These are phyloP conservation scores for Adineta ricciae DNA, from an alignment of 2,888 invertebrate species.

Conservation along the genomic window DNA sequence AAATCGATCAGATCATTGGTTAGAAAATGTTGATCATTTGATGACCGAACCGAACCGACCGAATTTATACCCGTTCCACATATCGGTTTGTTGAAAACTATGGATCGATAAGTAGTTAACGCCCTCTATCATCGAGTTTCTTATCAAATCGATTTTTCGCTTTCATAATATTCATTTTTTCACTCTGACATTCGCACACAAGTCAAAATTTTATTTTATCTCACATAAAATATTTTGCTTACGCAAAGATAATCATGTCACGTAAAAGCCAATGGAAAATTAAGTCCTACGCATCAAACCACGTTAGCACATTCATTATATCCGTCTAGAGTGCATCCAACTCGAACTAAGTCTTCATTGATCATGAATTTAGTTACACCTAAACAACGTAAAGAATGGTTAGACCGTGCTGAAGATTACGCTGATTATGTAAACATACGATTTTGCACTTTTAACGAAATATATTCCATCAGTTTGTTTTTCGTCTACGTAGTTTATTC, in stretches of 20 bases:
- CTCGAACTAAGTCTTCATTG: background rate
- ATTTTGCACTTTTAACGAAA: background rate
- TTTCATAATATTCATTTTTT: background rate
- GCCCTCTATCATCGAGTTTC: background rate
- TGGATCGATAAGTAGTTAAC: background rate
- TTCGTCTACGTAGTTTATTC: constrained; percentile 48
- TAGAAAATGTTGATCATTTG: background rate
- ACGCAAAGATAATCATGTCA: background rate
- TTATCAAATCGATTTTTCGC: background rate
- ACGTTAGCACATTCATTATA: background rate
- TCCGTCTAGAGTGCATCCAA: background rate
- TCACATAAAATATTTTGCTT: background rate
- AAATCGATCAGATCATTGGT: background rate
- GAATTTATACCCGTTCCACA: background rate
- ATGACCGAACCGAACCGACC: background rate
- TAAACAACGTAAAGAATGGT: constrained; percentile 25
- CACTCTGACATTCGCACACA: background rate
- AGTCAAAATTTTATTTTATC: background rate
- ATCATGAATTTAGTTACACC: constrained; percentile 18
- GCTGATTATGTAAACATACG: constrained; percentile 20
- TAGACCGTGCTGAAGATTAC: constrained; percentile 28
- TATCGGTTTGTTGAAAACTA: background rate
- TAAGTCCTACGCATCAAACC: background rate
- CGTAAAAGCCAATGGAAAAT: background rate
- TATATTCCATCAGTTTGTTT: background rate